Conservation (phyloP, 2,797 vertebrate genomes). For the Morelia viridis region DNA sequence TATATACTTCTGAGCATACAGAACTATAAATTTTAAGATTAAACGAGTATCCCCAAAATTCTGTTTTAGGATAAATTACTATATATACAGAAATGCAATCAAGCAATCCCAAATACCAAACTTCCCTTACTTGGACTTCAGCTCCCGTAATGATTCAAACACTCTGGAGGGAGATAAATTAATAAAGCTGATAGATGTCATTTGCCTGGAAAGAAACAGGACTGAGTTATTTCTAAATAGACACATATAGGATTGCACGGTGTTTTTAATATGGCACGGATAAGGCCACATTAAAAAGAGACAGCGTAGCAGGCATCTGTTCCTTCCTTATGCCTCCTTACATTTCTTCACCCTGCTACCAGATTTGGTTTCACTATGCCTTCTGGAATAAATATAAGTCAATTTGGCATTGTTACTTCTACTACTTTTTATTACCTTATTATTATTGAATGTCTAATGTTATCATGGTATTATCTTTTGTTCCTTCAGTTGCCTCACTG, state of each 20-base stretch:
- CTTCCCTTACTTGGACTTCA: not conserved
- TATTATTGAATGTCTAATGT: not conserved
- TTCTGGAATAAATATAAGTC: not conserved
- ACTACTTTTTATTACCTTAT: not conserved
- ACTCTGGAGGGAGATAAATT: not conserved
- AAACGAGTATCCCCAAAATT: not conserved
- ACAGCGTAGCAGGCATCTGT: not conserved
- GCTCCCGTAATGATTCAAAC: not conserved
- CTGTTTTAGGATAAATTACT: not conserved
- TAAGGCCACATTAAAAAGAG: not conserved
- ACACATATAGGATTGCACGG: not conserved
- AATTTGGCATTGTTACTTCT: not conserved
- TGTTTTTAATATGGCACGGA: not conserved
- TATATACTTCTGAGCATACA: not conserved
- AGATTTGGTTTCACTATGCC: not conserved
- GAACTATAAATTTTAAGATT: not conserved
- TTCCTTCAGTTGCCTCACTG: not conserved
- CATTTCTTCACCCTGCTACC: not conserved
- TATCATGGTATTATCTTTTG: not conserved
- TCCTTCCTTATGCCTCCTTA: not conserved
- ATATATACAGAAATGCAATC: not conserved
- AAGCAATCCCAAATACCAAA: not conserved
- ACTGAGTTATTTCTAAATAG: not conserved
- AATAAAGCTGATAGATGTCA: not conserved
- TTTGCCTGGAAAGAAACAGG: not conserved